Base-by-base conservation (phyloP, 2,888 invertebrate species). In the Malacosoma neustria region DNA sequence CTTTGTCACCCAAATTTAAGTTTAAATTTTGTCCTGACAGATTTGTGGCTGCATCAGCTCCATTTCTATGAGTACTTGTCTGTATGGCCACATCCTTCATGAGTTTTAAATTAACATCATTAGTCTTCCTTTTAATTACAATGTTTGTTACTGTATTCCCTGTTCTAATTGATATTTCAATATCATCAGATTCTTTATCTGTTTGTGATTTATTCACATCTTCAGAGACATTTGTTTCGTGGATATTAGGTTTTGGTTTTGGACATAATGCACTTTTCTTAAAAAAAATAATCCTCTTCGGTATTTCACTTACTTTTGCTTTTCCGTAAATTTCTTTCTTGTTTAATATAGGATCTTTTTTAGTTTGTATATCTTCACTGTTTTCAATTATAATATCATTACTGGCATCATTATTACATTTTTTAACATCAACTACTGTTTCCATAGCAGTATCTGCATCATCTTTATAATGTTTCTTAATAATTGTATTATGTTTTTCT, bases 121-220 rank as follows among this genome's bases (percentile, higher is more conserved):
- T 72, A 31, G 70, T 59, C 41, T 77, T 76, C 42, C 73, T 73
- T 42, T 72, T 70, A 29, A 84, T 79, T 13, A 62, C 49, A 45
- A 84, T 74, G 46, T 79, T 82, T 35, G 82, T 66, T 30, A 74
- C 38, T 14, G 68, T 74, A 45, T 60, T 71, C 7, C 81, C 79
- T 33, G 75, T 62, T 69, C 70, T 81, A 22, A 85, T 77, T 11
- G 72, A 68, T 35, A 85, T 81, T 49, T 75, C 66, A 46, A 84
- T 74, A 40, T 84, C 73, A 46, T 80, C 76, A 41, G 41, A 39
- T 14, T 57, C 41, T 42, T 52, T 57, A 22, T 32, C 15, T 30
- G 35, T 45, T 35, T 54, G 46, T 34, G 50, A 42, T 35, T 55
- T 45, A 33, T 43, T 41, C 37, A 46, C 45, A 38, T 61, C 42